A percentile compares a stretch with the other conserved stretches of the same genome.
These are phyloP conservation scores for Morone chrysops DNA, from an alignment of 2,113 vertebrate species.

Conservation along the genomic window DNA sequence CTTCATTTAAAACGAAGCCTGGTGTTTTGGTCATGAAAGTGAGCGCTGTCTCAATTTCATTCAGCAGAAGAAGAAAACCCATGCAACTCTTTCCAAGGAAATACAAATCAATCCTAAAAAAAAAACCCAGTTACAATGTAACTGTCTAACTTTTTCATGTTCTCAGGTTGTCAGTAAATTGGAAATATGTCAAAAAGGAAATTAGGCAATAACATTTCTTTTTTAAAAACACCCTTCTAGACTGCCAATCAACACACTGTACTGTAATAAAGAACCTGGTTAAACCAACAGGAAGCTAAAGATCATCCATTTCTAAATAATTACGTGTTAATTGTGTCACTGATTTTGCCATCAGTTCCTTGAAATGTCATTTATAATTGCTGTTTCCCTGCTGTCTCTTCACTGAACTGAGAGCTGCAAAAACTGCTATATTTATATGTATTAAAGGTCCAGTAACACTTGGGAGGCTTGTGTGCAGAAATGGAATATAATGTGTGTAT, in stretches of 20 bases:
- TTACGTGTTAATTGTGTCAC: background rate
- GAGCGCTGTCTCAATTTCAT: background rate
- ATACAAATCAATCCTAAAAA: background rate
- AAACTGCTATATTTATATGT: background rate
- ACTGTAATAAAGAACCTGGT: background rate
- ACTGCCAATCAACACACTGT: background rate
- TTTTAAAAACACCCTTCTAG: background rate
- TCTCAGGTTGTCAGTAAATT: background rate
- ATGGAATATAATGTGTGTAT: too few relatives aligned
- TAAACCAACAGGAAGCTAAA: background rate
- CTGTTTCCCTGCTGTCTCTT: slow-evolving; percentile 11
- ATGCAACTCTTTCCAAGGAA: background rate
- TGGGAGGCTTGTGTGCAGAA: too few relatives aligned
- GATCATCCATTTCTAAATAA: background rate
- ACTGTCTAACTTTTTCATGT: background rate
- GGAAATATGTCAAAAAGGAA: background rate
- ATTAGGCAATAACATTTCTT: background rate
- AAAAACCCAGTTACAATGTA: background rate
- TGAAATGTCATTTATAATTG: slow-evolving; percentile 13
- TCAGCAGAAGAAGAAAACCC: background rate
- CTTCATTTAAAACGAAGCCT: background rate
- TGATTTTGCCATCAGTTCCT: background rate
- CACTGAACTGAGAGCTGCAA: background rate
- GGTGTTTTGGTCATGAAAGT: background rate
- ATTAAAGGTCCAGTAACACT: background rate